A percentile compares a stretch with the other conserved stretches of the same genome.
Conservation (phyloP, 2,113 vertebrate genomes). For the Dryoscopus gambensis region DNA sequence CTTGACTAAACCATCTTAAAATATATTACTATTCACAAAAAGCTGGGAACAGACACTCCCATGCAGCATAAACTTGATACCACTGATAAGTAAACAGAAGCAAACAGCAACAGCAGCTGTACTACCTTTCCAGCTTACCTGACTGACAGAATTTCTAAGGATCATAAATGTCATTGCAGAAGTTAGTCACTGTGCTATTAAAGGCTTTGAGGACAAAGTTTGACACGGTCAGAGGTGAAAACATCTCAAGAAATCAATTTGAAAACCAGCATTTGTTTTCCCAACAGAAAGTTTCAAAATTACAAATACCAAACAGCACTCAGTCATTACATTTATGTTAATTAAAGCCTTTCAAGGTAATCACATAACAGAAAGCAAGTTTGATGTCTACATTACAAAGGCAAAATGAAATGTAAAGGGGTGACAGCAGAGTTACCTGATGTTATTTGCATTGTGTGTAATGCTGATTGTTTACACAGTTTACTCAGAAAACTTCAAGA, state of each 20-base stretch:
- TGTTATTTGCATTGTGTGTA: not conserved
- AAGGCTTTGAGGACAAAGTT: not conserved
- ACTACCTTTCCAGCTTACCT: not conserved
- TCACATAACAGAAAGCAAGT: not conserved
- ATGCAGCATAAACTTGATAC: not conserved
- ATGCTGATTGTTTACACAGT: not conserved
- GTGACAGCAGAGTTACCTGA: not conserved
- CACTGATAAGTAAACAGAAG: not conserved
- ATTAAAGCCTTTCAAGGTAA: conserved; percentile 15
- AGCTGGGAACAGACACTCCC: not conserved
- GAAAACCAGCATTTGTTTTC: not conserved
- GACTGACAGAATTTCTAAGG: not conserved
- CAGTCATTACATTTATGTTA: not conserved
- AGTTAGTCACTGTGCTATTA: not conserved
- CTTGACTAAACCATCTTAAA: not conserved
- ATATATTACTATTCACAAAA: not conserved
- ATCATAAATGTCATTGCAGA: not conserved
- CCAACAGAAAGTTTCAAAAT: not conserved
- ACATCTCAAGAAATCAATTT: not conserved
- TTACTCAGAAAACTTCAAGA: not conserved
- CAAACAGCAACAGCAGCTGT: not conserved
- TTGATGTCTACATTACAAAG: not conserved
- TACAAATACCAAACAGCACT: not conserved
- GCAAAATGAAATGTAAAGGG: not conserved
- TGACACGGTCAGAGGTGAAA: not conserved